Percentiles rank a stretch among this genome's conserved stretches.
Conservation (phyloP, 2,888 invertebrate species). For the Icerya purchasi region DNA sequence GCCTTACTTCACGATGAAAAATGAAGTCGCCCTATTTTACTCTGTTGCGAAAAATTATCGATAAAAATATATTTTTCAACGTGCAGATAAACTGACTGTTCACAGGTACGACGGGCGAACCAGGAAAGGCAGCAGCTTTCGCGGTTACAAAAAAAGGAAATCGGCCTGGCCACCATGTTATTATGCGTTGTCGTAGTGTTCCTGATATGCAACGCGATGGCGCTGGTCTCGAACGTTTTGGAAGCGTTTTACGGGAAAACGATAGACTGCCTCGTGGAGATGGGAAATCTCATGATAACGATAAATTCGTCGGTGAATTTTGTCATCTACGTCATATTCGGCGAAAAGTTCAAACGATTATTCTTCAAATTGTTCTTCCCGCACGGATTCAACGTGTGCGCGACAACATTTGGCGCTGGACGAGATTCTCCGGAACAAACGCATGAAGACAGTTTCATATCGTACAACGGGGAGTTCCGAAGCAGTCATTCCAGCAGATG, state of each 20-base stretch:
- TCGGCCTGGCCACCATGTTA: conserved; percentile 84
- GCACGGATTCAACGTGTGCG: conserved; percentile 25
- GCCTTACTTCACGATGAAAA: too few relatives aligned
- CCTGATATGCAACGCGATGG: conserved; percentile 74
- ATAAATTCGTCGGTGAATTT: conserved; percentile 96
- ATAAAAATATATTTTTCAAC: too few relatives aligned
- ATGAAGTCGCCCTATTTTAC: too few relatives aligned
- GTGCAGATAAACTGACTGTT: too few relatives aligned
- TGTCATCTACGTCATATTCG: conserved; percentile 92
- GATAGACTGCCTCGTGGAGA: conserved; percentile 48
- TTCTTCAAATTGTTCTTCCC: conserved; percentile 61
- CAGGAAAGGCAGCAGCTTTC: conserved; percentile 73
- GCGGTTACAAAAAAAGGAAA: conserved; percentile 73
- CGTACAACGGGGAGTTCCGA: conserved; percentile 37
- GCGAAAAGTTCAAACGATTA: conserved; percentile 81
- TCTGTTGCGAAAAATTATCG: too few relatives aligned
- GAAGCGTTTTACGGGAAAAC: conserved; percentile 52
- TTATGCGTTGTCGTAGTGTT: conserved; percentile 85
- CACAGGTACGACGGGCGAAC: conserved; percentile 64
- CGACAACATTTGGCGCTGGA: conserved; percentile 32
- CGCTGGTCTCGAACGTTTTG: conserved; percentile 63
- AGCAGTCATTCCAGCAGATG: conserved; percentile 1
- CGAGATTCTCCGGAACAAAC: conserved; percentile 39
- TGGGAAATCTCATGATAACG: conserved; percentile 79
- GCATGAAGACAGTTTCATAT: conserved; percentile 54